phyloP scores from a whole-genome alignment of 2,113 vertebrate genomes.

The Malurus melanocephalus region DNA sequence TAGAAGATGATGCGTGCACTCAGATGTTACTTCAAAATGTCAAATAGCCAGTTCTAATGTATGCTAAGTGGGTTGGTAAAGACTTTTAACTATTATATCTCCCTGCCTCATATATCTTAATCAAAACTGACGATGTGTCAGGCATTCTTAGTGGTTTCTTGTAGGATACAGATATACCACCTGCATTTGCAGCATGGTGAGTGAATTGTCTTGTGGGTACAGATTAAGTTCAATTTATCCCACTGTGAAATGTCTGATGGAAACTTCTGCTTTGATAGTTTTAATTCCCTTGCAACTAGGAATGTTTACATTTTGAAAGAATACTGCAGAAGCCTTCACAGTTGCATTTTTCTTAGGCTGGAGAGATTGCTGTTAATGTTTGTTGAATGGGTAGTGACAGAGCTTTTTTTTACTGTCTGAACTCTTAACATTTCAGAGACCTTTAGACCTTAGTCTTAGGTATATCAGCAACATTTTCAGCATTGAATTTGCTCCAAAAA shows the following conservation, averaged over 20 bases:
- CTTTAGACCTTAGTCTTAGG: not conserved
- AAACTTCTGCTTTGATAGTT: not conserved
- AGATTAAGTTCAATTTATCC: not conserved
- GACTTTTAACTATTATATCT: not conserved
- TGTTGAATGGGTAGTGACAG: not conserved
- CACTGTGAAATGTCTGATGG: not conserved
- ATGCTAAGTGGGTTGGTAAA: not conserved
- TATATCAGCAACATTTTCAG: not conserved
- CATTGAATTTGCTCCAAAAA: not conserved
- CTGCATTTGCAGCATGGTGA: not conserved
- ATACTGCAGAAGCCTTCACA: accelerated
- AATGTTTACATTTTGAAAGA: not conserved
- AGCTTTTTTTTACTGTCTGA: not conserved
- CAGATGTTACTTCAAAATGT: slow-evolving; percentile 8
- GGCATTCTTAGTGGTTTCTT: not conserved
- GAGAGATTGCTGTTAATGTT: not conserved
- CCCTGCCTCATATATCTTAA: not conserved
- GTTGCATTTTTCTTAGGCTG: not conserved
- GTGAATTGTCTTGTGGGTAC: not conserved
- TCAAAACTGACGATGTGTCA: not conserved
- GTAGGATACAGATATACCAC: not conserved
- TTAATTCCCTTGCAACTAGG: not conserved
- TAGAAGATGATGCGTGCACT: not conserved
- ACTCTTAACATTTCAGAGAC: not conserved
- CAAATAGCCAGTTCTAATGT: not conserved